Percentiles rank a stretch among this genome's conserved stretches.
phyloP scores from a whole-genome alignment of 1,140 invertebrate species.

The Drosophila murphyi region DNA sequence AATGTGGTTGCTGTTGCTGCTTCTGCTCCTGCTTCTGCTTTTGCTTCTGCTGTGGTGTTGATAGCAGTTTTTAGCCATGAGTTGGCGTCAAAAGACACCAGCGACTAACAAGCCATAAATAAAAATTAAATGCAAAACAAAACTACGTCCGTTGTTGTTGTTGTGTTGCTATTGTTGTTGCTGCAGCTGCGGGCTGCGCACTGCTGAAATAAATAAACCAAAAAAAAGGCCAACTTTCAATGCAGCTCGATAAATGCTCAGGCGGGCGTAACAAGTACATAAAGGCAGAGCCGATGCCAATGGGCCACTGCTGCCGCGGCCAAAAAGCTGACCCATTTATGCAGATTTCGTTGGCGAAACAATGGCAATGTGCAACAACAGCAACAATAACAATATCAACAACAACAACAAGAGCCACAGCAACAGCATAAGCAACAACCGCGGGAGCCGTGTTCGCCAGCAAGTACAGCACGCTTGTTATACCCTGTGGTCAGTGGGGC shows the following conservation, averaged over 20 bases:
- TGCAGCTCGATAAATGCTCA: slow-evolving; percentile 38
- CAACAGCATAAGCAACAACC: slow-evolving; percentile 16
- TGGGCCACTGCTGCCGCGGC: slow-evolving; percentile 17
- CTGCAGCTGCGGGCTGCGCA: slow-evolving; percentile 19
- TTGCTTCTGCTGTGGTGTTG: slow-evolving; percentile 32
- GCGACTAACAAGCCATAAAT: slow-evolving; percentile 55
- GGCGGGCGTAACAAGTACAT: slow-evolving; percentile 65
- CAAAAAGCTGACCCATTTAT: slow-evolving; percentile 72
- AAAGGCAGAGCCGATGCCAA: slow-evolving; percentile 52
- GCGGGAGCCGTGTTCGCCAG: slow-evolving; percentile 43
- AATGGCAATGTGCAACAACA: slow-evolving; percentile 58
- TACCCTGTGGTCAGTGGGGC: slow-evolving; percentile 34
- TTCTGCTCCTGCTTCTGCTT: neutral
- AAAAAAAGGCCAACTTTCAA: slow-evolving; percentile 47
- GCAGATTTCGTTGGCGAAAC: slow-evolving; percentile 68
- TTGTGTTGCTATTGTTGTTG: neutral
- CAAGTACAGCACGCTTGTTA: slow-evolving; percentile 59
- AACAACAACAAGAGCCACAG: slow-evolving; percentile 22
- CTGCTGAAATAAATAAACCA: slow-evolving; percentile 8
- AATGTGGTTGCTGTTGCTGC: slow-evolving; percentile 39
- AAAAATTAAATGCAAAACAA: slow-evolving; percentile 45
- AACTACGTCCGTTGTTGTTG: slow-evolving; percentile 9
- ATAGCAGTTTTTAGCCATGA: slow-evolving; percentile 50
- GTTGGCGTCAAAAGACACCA: slow-evolving; percentile 43
- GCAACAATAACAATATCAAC: neutral